phyloP scores from a whole-genome alignment of 1,140 invertebrate genomes.

The Procambarus clarkii region DNA sequence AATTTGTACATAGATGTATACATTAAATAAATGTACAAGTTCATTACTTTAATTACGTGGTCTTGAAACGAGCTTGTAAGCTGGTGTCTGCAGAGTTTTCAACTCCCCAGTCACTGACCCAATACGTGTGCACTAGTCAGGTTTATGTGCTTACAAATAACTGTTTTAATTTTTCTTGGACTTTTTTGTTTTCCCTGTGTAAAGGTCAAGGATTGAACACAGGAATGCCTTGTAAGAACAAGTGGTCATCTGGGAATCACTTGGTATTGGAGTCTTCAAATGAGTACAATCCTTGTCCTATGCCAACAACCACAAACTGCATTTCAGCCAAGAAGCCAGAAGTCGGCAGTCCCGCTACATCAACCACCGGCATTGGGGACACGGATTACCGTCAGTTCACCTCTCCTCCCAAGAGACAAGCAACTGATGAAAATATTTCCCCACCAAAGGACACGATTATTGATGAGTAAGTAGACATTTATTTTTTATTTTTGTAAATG shows the following conservation, averaged over 20 bases:
- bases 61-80: too few relatives aligned
- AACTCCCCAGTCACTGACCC: too few relatives aligned
- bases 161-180: too few relatives aligned
- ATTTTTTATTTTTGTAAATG: background rate
- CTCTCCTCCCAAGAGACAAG: conserved; percentile 14
- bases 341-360: background rate
- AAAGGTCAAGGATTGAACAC: conserved; percentile 1
- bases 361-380: conserved; percentile 15
- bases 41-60: too few relatives aligned
- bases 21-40: too few relatives aligned
- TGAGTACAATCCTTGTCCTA: background rate
- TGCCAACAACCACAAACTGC: conserved; percentile 30
- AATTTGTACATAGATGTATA: too few relatives aligned
- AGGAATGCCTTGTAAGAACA: background rate
- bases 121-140: too few relatives aligned
- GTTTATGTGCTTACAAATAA: too few relatives aligned
- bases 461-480: conserved; percentile 30
- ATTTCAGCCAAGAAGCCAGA: conserved; percentile 49
- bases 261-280: background rate
- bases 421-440: conserved; percentile 32
- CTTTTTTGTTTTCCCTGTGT: background rate
- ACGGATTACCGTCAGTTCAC: conserved; percentile 52
- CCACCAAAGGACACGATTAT: conserved; percentile 34
- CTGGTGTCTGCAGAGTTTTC: too few relatives aligned
- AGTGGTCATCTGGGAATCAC: background rate